Percentiles rank a stretch among this genome's conserved stretches.
These are phyloP conservation scores for Chamaea fasciata DNA, from an alignment of 2,113 vertebrate species.

Conservation along the genomic window DNA sequence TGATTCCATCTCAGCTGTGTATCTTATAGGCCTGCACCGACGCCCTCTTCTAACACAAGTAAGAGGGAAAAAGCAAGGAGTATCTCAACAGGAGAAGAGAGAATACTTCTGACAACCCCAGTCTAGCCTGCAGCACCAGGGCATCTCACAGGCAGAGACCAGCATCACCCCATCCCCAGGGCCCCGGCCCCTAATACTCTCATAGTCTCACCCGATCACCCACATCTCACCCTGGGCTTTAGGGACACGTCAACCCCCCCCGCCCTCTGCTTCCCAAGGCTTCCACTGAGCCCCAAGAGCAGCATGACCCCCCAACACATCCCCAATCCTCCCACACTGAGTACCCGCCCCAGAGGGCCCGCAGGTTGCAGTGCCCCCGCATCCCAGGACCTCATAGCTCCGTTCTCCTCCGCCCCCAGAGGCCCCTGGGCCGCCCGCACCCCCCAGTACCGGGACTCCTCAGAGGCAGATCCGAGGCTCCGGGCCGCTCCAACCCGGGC, in stretches of 20 bases:
- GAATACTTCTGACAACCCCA: not conserved
- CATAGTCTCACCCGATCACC: not conserved
- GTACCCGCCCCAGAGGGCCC: not conserved
- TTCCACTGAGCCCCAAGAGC: not conserved
- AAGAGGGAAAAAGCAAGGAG: not conserved
- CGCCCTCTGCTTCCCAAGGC: no score
- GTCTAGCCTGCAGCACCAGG: not conserved
- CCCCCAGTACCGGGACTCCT: not conserved
- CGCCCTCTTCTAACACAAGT: not conserved
- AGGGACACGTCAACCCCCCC: no score
- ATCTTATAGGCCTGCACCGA: rapidly evolving
- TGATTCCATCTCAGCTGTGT: not conserved
- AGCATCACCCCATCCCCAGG: not conserved
- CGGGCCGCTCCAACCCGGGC: not conserved
- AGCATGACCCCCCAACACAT: rapidly evolving
- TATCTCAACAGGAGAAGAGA: rapidly evolving
- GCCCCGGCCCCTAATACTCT: no score
- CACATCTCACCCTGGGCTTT: rapidly evolving
- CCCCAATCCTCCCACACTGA: not conserved
- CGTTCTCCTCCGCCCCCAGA: no score
- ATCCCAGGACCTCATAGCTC: not conserved
- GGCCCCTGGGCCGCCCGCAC: not conserved
- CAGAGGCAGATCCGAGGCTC: rapidly evolving
- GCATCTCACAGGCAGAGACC: not conserved
- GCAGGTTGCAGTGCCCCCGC: not conserved